A percentile compares a stretch with the other conserved stretches of the same genome.
phyloP scores from a whole-genome alignment of 2,888 invertebrate species.

The Enoplolaimus lenunculus region DNA sequence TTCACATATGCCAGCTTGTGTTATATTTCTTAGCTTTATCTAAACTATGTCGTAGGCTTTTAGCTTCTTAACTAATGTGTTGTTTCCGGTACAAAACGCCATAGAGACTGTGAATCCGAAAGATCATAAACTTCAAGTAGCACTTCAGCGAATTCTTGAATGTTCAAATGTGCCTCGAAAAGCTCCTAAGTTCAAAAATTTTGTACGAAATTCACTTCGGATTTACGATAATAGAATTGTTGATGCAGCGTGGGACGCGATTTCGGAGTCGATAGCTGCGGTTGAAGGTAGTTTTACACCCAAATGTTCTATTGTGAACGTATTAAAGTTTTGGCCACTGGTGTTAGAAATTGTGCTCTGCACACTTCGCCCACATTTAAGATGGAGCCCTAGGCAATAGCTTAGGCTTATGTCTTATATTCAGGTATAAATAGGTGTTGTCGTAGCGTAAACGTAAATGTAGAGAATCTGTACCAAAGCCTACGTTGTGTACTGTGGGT shows the following conservation, averaged over 20 bases:
- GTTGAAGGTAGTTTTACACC: too few species aligned
- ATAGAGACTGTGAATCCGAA: constrained; percentile 26
- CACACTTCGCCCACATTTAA: too few species aligned
- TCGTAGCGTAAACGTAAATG: too few species aligned
- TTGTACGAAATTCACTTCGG: constrained; percentile 23
- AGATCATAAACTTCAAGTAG: constrained; percentile 19
- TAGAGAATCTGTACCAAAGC: too few species aligned
- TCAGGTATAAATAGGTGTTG: too few species aligned
- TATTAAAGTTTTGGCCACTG: too few species aligned
- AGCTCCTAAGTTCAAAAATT: constrained; percentile 27
- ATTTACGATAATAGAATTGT: neutral
- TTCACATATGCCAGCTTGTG: too few species aligned
- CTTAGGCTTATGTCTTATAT: too few species aligned
- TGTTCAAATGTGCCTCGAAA: constrained; percentile 27
- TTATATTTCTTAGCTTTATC: neutral
- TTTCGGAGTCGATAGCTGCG: constrained; percentile 2
- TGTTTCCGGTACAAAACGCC: constrained; percentile 29
- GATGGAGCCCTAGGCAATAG: too few species aligned
- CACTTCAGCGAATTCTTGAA: constrained; percentile 23
- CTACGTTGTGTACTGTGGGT: too few species aligned
- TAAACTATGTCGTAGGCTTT: neutral
- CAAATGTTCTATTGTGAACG: too few species aligned
- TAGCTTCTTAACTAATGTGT: neutral
- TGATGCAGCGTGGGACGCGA: constrained; percentile 18
- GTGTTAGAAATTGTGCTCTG: too few species aligned